Evolutionary conservation across 2,113 vertebrate species (phyloP), one percentile per base, ranked within the genome.

Genomic region (Syrrhaptes paradoxus): DNA sequence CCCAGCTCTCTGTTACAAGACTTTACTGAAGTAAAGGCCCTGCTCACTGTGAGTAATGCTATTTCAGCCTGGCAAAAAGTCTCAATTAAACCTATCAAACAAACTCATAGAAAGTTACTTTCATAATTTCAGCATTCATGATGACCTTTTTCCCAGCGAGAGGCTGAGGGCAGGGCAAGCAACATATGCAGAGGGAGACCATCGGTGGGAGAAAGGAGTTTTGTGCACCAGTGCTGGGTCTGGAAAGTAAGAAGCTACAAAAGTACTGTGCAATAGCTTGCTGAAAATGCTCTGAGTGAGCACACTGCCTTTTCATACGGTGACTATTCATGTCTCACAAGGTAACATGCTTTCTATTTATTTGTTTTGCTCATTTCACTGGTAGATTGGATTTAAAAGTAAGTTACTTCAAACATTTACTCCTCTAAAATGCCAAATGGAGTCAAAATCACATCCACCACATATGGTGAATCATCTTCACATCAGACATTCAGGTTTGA

Each of bases 401-500:
- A 94, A 84, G 86, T 86, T 94, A 43, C 34, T 90, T 89, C 34
- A 80, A 93, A 95, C 62, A 79, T 85, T 90, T 79, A 65, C 71
- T 83, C 78, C 43, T 77, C 63, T 86, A 58, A 90, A 86, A 94
- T 55, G 63, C 86, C 83, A 93, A 83, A 90, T 46, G 45, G 51
- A 83, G 82, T 83, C 55, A 88, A 95, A 91, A 88, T 77, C 72
- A 85, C 34, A 76, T 68, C 71, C 49, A 85, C 59, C 68, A 88
- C 38, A 92, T 79, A 73, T 16, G 31, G 76, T 90, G 90, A 93
- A 93, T 92, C 79, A 89, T 55, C 68, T 90, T 86, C 38, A 77
- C 55, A 92, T 74, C 45, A 92, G 72, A 88, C 63, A 52, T 80
- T 67, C 76, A 59, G 65, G 46, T 52, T 74, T 96, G 75, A 92